These are phyloP conservation scores for Scomber colias DNA, from an alignment of 2,113 vertebrate genomes.

Conservation along the genomic window DNA sequence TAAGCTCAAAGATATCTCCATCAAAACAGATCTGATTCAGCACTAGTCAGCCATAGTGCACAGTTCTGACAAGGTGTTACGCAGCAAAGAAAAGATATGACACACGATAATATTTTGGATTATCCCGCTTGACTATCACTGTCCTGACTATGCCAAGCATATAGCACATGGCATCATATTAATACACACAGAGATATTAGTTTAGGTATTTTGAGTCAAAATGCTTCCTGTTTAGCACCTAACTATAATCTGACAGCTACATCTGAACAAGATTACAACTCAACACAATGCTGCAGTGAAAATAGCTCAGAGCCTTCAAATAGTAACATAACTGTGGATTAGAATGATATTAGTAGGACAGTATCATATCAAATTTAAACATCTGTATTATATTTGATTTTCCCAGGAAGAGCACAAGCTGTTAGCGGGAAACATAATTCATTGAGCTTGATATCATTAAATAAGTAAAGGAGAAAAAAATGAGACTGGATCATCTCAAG, in stretches of 20 bases:
- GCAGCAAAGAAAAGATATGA: slow-evolving; percentile 29
- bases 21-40: slow-evolving; percentile 55
- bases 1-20: slow-evolving; percentile 51
- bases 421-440: background rate
- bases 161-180: slow-evolving; percentile 8
- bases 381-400: slow-evolving; percentile 19
- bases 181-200: slow-evolving; percentile 18
- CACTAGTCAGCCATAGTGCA: slow-evolving; percentile 27
- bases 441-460: slow-evolving; percentile 1
- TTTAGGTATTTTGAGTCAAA: slow-evolving; percentile 16
- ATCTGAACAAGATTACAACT: slow-evolving; percentile 37
- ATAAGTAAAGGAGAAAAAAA: slow-evolving; percentile 3
- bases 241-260: slow-evolving; percentile 39
- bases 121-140: slow-evolving; percentile 22
- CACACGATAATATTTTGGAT: slow-evolving; percentile 49
- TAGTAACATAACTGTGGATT: slow-evolving; percentile 14
- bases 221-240: slow-evolving; percentile 18
- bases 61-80: slow-evolving; percentile 39
- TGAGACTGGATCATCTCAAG: background rate
- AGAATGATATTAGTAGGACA: background rate
- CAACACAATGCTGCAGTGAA: background rate
- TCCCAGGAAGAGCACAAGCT: background rate
- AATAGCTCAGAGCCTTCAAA: slow-evolving; percentile 25
- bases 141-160: background rate
- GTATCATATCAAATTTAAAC: slow-evolving; percentile 19